Base-by-base conservation (phyloP, 1,140 invertebrate genomes). In the Phthorimaea operculella region DNA sequence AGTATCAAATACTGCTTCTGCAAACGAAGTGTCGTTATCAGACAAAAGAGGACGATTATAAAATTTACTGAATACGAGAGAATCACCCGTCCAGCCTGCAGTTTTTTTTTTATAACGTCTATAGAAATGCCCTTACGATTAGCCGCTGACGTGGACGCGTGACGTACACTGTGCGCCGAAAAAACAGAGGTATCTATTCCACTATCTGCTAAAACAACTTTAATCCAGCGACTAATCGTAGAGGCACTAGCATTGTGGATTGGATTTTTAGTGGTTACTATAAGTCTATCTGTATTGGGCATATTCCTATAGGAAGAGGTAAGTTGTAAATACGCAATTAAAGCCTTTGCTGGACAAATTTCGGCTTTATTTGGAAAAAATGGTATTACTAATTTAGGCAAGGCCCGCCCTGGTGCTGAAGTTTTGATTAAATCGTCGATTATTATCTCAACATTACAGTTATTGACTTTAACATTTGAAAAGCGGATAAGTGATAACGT, bases 181-280 rank as follows among this genome's bases (percentile, higher is more conserved):
- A 66, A 70, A 17, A 65, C 52, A 14, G 42, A 33, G 14, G 57
- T 65, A 55, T 70, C 63, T 11, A 70, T 55, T 11, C 63, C 65
- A 39, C 59, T 53, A 4, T 55, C 54, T 10, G 33, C 33, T 4
- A 68, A 47, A 11, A 44, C 33, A 10, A 9, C 14, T 45, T 66
- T 68, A 11, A 70, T 58, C 68, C 61, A 68, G 10, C 62, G 53
- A 36, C 58, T 59, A 28, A 70, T 63, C 3, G 62, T 55, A 6
- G 52, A 53, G 18, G 53, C 8, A 33, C 44, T 55, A 9, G 53
- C 53, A n/a, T 48, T 55, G 2, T 55, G 53, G 11, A 55, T 44
- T 15, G 44, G 53, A 18, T 47, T 55, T 55, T 55, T 55, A 5
- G 16, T 49, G 14, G 53, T 55, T 55, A 55, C 33, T 33, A 55